Evolutionary conservation across 2,797 vertebrate species (phyloP), one percentile per base, ranked within the genome.

Genomic region (Intellagama lesueurii): DNA sequence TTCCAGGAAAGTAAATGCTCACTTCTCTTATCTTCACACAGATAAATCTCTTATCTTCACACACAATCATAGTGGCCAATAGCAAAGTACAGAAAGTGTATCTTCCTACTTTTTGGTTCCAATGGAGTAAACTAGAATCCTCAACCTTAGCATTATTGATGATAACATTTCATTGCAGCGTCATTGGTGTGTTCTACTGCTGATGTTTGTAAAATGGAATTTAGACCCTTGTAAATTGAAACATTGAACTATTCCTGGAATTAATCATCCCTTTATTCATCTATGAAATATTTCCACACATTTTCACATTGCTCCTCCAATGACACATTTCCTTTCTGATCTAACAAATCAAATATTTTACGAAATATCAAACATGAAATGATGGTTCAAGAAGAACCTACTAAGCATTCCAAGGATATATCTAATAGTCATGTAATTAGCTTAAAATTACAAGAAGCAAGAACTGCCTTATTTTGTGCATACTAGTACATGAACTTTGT

Each of bases 351-450:
- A 94, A 92, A 96, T 92, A 94, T 81, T 90, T 94, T 95, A 96
- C 96, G 95, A 97, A 5, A 69, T 2, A 97, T 97, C 96, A 96
- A 96, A 94, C 91, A 93, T 95, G 94, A 95, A 91, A 95, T 95
- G 94, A 96, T 94, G 95, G 94, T 96, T 96, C 93, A 95, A 93
- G 94, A 88, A 96, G 92, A 96, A 96, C 73, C 95, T 96, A 95
- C 88, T 94, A 92, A 96, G 88, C 88, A 96, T 96, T 96, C 96
- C 94, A 94, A 95, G 96, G 94, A 95, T 96, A 96, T 96, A 96
- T 96, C 94, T 96, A 97, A 97, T 96, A 95, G 91, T 94, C 94
- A 92, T 93, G 92, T 96, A 97, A 97, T 97, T 97, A 97, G 94
- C 92, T 96, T 90, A 96, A 68, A 97, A 97, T 96, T 96, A 96